Base-by-base conservation (phyloP, 1,140 invertebrate species). In the Bicyclus anynana region DNA sequence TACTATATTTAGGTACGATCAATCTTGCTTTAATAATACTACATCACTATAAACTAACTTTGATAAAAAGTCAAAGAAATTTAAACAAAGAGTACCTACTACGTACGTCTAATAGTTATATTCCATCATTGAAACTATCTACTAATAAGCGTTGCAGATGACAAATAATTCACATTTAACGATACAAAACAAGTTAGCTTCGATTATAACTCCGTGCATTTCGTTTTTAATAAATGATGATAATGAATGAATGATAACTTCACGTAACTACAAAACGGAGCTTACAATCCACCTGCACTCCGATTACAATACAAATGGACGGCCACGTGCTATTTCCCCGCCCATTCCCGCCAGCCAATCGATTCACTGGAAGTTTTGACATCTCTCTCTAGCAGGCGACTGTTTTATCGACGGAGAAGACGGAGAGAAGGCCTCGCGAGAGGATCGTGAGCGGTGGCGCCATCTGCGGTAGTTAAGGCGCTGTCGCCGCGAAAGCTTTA, bases 301-400 rank as follows among this genome's bases (percentile, higher is more conserved):
- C 62, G 7, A 33, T 33, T 65, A 62, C 40, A 44, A 70, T 68
- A 80, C 77, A 78, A 77, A 71, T 72, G 72, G 54, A 18, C 57
- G 54, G 77, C 84, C 83, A 87, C 83, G 83, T 87, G 84, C 79
- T 86, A 67, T 48, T 42, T 68, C 77, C 77, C 83, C 80, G 77
- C 85, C 82, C 77, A 73, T 80, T 84, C 80, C 69, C 47, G 57
- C 58, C 72, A 69, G 65, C 85, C 85, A 88, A 88, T 86, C 81
- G 82, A 82, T 82, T 80, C 63, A 38, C 72, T 35, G 63, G 65
- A 47, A 67, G 62, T 47, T 83, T 64, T 54, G 59, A 52, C 54
- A 69, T 88, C 83, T 76, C 80, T 58, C 61, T 88, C 76, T 60
- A 48, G 18, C 69, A 17, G 26, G 37, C 42, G 18, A 66, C 83